These are phyloP conservation scores for Dermochelys coriacea DNA, from an alignment of 2,797 vertebrate genomes.

Conservation along the genomic window DNA sequence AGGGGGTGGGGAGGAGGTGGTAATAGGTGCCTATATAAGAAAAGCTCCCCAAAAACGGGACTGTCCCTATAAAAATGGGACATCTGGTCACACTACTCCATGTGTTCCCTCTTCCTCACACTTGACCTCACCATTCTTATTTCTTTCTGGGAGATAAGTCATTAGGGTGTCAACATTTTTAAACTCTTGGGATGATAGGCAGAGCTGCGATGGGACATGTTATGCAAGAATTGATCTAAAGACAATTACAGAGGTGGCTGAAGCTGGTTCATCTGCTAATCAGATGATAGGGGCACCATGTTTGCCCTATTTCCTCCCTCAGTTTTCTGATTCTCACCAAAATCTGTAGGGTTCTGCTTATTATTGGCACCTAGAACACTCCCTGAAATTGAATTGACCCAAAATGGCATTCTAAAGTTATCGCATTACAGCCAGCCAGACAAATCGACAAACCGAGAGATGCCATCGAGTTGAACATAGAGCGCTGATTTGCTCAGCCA, in stretches of 20 bases:
- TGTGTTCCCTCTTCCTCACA: neutral
- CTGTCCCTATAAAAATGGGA: too few species aligned
- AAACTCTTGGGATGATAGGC: neutral
- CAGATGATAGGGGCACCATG: neutral
- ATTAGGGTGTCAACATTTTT: neutral
- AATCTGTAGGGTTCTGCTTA: neutral
- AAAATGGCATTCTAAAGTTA: neutral
- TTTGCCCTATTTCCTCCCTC: neutral
- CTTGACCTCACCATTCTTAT: neutral
- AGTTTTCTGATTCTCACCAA: neutral
- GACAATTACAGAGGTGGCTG: neutral
- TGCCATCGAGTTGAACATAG: neutral
- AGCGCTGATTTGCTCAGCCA: neutral
- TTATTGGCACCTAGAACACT: neutral
- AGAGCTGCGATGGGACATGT: neutral
- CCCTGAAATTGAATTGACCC: neutral
- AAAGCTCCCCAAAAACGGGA: too few species aligned
- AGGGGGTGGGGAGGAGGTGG: too few species aligned
- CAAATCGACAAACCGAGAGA: neutral
- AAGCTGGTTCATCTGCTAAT: neutral
- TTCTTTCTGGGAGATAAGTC: neutral
- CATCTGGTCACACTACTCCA: too few species aligned
- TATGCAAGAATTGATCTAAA: neutral
- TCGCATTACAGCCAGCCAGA: neutral
- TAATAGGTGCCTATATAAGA: too few species aligned